phyloP scores from a whole-genome alignment of 1,140 invertebrate genomes.

The Tetragnatha versicolor region DNA sequence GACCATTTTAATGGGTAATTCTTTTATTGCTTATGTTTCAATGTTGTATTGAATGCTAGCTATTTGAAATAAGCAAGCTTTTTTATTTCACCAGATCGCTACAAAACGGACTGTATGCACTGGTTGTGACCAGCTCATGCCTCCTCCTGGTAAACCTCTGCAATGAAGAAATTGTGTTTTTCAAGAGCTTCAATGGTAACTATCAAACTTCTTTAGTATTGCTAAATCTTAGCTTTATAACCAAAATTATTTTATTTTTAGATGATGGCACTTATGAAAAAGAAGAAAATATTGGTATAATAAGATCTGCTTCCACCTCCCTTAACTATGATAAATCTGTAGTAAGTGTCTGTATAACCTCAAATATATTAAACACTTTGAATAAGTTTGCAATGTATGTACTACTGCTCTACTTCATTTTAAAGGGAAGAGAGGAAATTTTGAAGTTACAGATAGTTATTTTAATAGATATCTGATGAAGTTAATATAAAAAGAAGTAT shows the following conservation, averaged over 20 bases:
- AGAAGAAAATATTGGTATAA: constrained; percentile 7
- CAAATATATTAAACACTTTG: too few species aligned
- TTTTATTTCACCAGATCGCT: too few species aligned
- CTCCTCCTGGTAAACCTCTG: constrained; percentile 20
- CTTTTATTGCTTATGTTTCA: too few species aligned
- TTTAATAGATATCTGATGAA: too few species aligned
- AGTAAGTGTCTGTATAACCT: constrained; percentile 1
- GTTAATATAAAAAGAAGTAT: too few species aligned
- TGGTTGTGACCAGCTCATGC: constrained; percentile 40
- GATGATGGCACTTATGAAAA: background rate
- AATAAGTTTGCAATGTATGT: too few species aligned
- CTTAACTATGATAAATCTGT: background rate
- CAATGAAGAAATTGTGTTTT: constrained; percentile 21
- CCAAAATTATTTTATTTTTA: background rate
- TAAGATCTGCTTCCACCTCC: constrained; percentile 2
- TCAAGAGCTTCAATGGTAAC: constrained; percentile 16
- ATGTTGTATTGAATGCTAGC: background rate
- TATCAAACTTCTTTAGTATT: background rate
- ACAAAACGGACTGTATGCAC: too few species aligned
- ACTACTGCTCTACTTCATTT: too few species aligned
- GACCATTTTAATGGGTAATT: background rate
- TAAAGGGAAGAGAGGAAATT: too few species aligned
- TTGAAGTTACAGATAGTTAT: too few species aligned
- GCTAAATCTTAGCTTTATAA: background rate
- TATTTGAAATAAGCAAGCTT: background rate